Conservation (phyloP, 1,140 invertebrate species). For the Semibalanus balanoides region DNA sequence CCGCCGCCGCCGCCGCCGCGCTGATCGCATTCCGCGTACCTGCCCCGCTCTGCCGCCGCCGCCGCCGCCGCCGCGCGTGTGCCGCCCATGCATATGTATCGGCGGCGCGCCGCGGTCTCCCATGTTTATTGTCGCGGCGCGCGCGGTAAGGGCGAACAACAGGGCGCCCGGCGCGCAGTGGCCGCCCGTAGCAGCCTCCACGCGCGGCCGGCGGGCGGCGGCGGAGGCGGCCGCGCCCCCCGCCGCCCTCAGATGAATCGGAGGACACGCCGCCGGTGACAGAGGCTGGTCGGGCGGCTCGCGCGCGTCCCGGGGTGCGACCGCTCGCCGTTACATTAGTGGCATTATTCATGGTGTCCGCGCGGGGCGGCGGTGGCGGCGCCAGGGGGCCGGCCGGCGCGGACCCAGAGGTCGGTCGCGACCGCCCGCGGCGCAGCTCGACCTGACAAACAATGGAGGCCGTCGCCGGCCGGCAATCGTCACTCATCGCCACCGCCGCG, state of each 20-base stretch:
- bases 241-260: neutral
- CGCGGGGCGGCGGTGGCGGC: too few relatives aligned
- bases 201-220: too few relatives aligned
- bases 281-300: neutral
- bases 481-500: neutral
- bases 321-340: neutral
- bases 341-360: neutral
- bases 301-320: neutral
- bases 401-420: too few relatives aligned
- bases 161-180: too few relatives aligned
- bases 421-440: too few relatives aligned
- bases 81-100: constrained; percentile 1
- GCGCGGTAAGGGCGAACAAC: neutral
- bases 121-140: neutral
- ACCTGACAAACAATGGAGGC: neutral
- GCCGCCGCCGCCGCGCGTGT: too few relatives aligned
- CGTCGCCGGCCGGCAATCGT: neutral
- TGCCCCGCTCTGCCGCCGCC: too few relatives aligned
- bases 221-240: too few relatives aligned
- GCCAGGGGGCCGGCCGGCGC: too few relatives aligned
- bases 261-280: neutral
- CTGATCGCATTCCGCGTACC: neutral
- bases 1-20: too few relatives aligned
- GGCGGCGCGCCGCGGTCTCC: too few relatives aligned
- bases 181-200: too few relatives aligned